Base-by-base conservation (phyloP, 1,140 invertebrate genomes). In the Triops longicaudatus region DNA sequence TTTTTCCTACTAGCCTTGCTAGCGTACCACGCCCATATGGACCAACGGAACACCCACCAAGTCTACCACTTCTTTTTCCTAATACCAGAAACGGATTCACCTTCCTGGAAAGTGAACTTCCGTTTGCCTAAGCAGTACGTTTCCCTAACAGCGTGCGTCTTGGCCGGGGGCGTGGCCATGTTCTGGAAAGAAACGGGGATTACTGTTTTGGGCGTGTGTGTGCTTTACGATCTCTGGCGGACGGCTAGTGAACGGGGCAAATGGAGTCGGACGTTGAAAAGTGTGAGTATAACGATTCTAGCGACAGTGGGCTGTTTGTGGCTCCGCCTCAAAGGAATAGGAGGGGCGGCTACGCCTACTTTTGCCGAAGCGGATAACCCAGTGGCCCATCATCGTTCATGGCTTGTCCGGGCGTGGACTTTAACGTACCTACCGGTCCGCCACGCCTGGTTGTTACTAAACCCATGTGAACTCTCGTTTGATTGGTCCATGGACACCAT, bases 401-500 rank as follows among this genome's bases (percentile, higher is more conserved):
- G 81, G 27, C 71, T 78, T 10, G 91, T 91, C 26, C 87, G 93
- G 73, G 85, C 91, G n/a, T 86, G 95, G 74, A 97, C 94, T 9
- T 97, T 97, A 83, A 85, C 90, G 77, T 96, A 95, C 82, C 87
- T 78, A n/a, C 75, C 74, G 74, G 74, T 91, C 7, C 91, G 95
- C 80, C 97, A 96, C 84, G 90, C 93, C 78, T 87, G 88, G 81
- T 88, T 98, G 80, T 84, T 98, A 31, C 82, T 96, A 1, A 94
- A 89, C 81, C 95, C 95, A 10, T 88, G 88, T 79, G 89, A 89
- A 73, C 85, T 98, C 31, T 95, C 94, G 82, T 97, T 96, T 83
- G 95, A 98, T 82, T 98, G 95, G 95, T 95, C 94, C 1, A 97
- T 97, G 95, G 94, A 95, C 80, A 90, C 95, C 0, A 90, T 98